Conservation (phyloP, 2,113 vertebrate species). For the Stegastes partitus region DNA sequence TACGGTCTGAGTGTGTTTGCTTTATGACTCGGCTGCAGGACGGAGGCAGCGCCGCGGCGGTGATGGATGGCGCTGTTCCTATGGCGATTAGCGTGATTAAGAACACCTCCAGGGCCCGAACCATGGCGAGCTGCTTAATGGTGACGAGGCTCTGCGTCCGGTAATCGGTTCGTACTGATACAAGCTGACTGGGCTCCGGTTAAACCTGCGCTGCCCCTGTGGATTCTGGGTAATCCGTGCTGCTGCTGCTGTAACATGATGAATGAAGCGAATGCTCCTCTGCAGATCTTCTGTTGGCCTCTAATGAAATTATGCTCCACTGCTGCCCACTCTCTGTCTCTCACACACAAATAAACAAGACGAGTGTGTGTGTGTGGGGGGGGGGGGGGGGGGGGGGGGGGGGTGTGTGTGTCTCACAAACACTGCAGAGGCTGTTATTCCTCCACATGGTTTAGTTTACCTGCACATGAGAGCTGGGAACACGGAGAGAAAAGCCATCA, state of each 20-base stretch:
- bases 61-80: constrained; percentile 57
- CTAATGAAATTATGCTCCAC: constrained; percentile 14
- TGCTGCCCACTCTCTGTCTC: neutral
- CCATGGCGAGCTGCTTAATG: neutral
- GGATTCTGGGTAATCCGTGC: constrained; percentile 43
- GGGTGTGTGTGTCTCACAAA: too few relatives aligned
- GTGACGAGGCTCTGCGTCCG: neutral
- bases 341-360: too few relatives aligned
- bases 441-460: neutral
- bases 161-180: neutral
- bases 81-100: constrained; percentile 57
- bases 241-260: constrained; percentile 10
- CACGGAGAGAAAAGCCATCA: too few relatives aligned
- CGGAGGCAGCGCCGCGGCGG: constrained; percentile 22
- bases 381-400: too few relatives aligned
- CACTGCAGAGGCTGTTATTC: neutral
- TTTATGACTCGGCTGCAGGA: constrained; percentile 30
- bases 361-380: neutral
- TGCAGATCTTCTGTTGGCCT: constrained; percentile 17
- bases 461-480: too few relatives aligned
- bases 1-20: constrained; percentile 51
- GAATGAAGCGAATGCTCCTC: constrained; percentile 10
- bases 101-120: constrained; percentile 28
- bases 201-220: neutral
- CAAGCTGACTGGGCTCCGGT: neutral